Percentiles rank a stretch among this genome's conserved stretches.
phyloP scores from a whole-genome alignment of 2,888 invertebrate genomes.

The Drosophila merina region DNA sequence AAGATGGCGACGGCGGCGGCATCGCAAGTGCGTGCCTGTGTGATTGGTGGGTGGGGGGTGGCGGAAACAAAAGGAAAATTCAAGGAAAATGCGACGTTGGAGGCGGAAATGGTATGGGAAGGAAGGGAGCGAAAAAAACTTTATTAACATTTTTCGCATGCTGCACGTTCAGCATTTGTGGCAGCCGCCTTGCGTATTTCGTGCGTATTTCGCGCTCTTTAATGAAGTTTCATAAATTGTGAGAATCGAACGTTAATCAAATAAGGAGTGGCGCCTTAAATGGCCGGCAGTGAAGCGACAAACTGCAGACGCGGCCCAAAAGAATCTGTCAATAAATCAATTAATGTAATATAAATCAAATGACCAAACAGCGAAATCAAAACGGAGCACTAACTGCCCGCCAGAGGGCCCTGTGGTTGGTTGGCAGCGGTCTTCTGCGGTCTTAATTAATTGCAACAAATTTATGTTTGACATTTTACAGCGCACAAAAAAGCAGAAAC shows the following conservation, averaged over 20 bases:
- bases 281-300: constrained; percentile 61
- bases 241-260: constrained; percentile 75
- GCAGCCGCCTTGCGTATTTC: constrained; percentile 56
- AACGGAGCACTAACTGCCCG: constrained; percentile 14
- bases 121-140: constrained; percentile 52
- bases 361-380: constrained; percentile 18
- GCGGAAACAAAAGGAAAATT: constrained; percentile 29
- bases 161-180: constrained; percentile 61
- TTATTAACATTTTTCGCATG: constrained; percentile 77
- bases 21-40: constrained; percentile 40
- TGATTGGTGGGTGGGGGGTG: constrained; percentile 19
- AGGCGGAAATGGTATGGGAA: not conserved
- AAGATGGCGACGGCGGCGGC: constrained; percentile 57
- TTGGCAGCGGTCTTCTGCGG: constrained; percentile 36
- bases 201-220: constrained; percentile 66
- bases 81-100: constrained; percentile 10
- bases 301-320: constrained; percentile 62
- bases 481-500: not conserved
- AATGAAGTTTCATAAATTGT: constrained; percentile 78
- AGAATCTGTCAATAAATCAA: constrained; percentile 76
- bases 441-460: constrained; percentile 75
- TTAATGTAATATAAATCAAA: constrained; percentile 73
- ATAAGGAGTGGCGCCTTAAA: constrained; percentile 70
- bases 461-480: constrained; percentile 59
- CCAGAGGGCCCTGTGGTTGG: constrained; percentile 51